Base-by-base conservation (phyloP, 1,140 invertebrate species). In the Ceratoteleas bidentatus region DNA sequence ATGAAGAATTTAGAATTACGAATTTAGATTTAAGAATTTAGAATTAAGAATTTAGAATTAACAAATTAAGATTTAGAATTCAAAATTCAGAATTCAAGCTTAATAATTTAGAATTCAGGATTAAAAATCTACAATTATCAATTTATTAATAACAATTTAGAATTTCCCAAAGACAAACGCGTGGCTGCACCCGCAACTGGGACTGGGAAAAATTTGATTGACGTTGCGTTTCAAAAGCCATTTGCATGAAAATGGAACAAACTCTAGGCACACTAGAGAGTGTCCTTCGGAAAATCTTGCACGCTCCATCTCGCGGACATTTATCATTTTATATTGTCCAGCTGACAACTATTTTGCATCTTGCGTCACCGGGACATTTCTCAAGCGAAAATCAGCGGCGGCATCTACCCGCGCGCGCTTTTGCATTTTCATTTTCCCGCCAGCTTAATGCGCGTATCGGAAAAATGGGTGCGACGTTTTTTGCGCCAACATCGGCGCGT, bases 181-280 rank as follows among this genome's bases (percentile, higher is more conserved):
- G n/a, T n/a, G 0, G 10, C 13, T 45, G 10, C 10, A n/a, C n/a
- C 5, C 43, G 58, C 24, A 40, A 15, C 11, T 34, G 45, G 3
- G 14, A 56, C 43, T 43, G n/a, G 8, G 4, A 47, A 78, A 70
- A 50, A 60, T 65, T 10, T 13, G 43, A 74, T 40, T 45, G 43
- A 65, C 61, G 11, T 6, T 10, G 3, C 11, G 16, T 75, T 66
- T 49, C 45, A n/a, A 66, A 72, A 60, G 68, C 13, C 2, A 80
- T 80, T 80, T 74, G 69, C 70, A 80, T 80, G 64, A 69, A 66
- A 80, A 80, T 69, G 16, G 53, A 52, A 72, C 53, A 64, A 60
- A 65, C 11, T 16, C 6, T 38, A 14, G 34, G 13, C n/a, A 50
- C 11, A 72, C 47, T 53, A 68, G 43, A 47, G 11, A 58, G 16